These are phyloP conservation scores for Nothobranchius furzeri DNA, from an alignment of 2,113 vertebrate species.

Conservation along the genomic window DNA sequence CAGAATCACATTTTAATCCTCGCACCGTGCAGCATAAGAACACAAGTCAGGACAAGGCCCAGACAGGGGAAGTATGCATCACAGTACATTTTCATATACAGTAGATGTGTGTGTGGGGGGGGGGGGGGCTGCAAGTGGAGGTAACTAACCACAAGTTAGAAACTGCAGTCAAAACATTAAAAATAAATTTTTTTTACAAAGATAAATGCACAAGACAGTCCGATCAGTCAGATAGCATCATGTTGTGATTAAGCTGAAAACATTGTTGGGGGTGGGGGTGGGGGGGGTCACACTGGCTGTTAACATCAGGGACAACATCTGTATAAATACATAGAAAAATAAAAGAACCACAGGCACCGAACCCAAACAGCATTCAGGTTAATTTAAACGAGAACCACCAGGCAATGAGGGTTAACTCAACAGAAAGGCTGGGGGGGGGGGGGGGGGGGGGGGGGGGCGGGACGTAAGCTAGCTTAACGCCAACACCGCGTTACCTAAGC, in stretches of 20 bases:
- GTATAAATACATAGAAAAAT: constrained; percentile 16
- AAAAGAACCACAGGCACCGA: constrained; percentile 68
- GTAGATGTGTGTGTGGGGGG: constrained; percentile 43
- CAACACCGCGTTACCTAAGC: constrained; percentile 20
- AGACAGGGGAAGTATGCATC: constrained; percentile 47
- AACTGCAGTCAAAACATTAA: constrained; percentile 43
- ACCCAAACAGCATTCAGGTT: constrained; percentile 69
- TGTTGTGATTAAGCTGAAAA: constrained; percentile 16
- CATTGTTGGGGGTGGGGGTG: constrained; percentile 9
- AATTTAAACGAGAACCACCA: constrained; percentile 60
- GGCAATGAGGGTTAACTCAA: constrained; percentile 72
- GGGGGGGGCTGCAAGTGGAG: constrained; percentile 11
- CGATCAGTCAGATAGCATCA: neutral
- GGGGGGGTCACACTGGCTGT: constrained; percentile 30
- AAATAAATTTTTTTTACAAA: constrained; percentile 34
- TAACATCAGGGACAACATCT: constrained; percentile 36
- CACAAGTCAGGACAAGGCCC: constrained; percentile 39
- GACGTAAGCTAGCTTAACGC: constrained; percentile 26
- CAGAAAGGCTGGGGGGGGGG: constrained; percentile 30
- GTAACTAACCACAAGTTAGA: constrained; percentile 54
- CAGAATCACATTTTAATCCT: constrained; percentile 46
- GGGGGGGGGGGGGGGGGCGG: neutral
- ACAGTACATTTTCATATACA: constrained; percentile 69
- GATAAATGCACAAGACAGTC: constrained; percentile 41
- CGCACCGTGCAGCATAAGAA: constrained; percentile 18